Evolutionary conservation across 2,888 invertebrate genomes (phyloP), one percentile per base, ranked within the genome.

Genomic region (Ornithoptera alexandrae): DNA sequence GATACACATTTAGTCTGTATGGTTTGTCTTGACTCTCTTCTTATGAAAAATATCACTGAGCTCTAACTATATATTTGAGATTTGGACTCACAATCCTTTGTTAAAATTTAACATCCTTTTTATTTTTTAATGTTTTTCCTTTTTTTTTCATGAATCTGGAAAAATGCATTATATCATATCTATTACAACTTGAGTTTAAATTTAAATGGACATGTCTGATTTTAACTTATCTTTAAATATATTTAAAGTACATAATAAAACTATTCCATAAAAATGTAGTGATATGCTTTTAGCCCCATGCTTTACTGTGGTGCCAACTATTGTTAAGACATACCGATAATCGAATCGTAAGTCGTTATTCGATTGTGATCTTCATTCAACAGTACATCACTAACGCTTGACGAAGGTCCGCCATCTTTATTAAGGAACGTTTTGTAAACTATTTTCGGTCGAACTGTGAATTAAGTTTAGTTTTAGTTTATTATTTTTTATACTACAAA

Each of bases 371-470:
- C 67, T 18, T 63, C 64, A n/a, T 3, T 39, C 15, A 63, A 59
- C 56, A 59, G 30, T 24, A 67, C 57, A 7, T 62, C 61, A 20
- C 46, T 67, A 46, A 60, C 61, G 17, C 57, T 61, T 61, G 67
- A 67, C 8, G 67, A 64, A 5, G 70, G 60, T 50, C 64, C 64
- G 60, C 57, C 67, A 58, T 67, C 64, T 64, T 60, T 36, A 46
- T 46, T 30, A 46, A 57, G 42, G 58, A 70, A 67, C 30, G 70
- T 70, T 67, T 64, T 67, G 22, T 67, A 70, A 22, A 30, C 61
- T 58, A 70, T 36, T 60, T 67, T 70, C 17, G 59, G 24, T 17
- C 61, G 64, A 57, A 70, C 70, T 70, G 70, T 64, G 64, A 67
- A 70, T 67, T 70, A 67, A 64, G 42, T 58, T 24, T 46, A 20